Evolutionary conservation across 2,113 vertebrate species (phyloP).

Genomic region (Carassius auratus): DNA sequence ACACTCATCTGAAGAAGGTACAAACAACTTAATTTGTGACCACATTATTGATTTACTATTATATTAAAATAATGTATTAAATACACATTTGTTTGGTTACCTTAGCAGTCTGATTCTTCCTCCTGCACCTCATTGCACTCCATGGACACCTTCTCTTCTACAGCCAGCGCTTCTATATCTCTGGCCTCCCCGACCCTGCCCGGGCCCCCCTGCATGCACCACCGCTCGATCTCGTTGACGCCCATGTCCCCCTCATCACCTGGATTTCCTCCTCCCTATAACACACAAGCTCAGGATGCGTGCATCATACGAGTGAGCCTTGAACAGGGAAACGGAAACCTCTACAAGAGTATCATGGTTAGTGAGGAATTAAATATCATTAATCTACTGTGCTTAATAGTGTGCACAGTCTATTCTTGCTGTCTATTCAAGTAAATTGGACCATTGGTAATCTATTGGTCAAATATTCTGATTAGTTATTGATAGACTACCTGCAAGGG

Average conservation of each 20-base stretch:
- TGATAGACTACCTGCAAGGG: background rate
- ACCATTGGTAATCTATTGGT: background rate
- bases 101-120: conserved; percentile 82
- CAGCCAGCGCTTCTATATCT: conserved; percentile 68
- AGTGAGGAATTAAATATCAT: background rate
- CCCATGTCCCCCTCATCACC: conserved; percentile 64
- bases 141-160: conserved; percentile 81
- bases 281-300: conserved; percentile 84
- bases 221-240: conserved; percentile 73
- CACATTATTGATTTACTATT: background rate
- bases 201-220: conserved; percentile 71
- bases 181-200: conserved; percentile 67
- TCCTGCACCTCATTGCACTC: conserved; percentile 82
- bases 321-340: conserved; percentile 84
- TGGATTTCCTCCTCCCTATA: conserved; percentile 77
- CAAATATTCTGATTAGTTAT: background rate
- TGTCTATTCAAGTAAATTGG: background rate
- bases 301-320: conserved; percentile 89
- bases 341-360: conserved; percentile 97
- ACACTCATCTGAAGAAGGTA: conserved; percentile 85
- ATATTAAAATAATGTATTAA: background rate
- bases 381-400: background rate
- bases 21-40: rapidly evolving
- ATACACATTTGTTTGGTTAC: background rate
- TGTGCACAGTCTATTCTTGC: background rate